Percentiles rank a stretch among this genome's conserved stretches.
phyloP scores from a whole-genome alignment of 2,113 vertebrate genomes.

The Nymphicus hollandicus region DNA sequence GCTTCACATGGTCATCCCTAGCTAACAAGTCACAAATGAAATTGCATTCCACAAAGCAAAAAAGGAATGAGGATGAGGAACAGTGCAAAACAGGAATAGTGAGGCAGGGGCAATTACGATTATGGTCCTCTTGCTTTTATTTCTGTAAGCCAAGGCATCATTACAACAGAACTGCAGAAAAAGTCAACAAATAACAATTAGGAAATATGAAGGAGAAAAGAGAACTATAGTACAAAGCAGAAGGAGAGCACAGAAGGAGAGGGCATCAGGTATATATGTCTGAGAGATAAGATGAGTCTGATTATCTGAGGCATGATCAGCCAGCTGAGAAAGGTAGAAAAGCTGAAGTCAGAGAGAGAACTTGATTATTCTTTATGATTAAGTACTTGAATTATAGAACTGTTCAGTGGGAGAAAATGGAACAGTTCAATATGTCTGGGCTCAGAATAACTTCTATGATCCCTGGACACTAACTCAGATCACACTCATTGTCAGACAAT shows the following conservation, averaged over 20 bases:
- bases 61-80: not conserved
- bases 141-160: not conserved
- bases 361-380: constrained; percentile 54
- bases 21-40: not conserved
- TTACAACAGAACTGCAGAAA: not conserved
- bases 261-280: not conserved
- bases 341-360: not conserved
- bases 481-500: constrained; percentile 40
- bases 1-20: not conserved
- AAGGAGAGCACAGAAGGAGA: not conserved
- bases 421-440: constrained; percentile 15
- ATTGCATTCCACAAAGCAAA: not conserved
- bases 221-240: not conserved
- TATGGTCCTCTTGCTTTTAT: not conserved
- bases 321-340: not conserved
- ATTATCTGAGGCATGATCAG: not conserved
- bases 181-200: not conserved
- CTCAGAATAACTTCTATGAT: constrained; percentile 43
- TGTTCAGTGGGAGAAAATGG: constrained; percentile 40
- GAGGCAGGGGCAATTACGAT: not conserved
- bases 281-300: not conserved
- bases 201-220: not conserved
- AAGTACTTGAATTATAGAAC: constrained; percentile 54
- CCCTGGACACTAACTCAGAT: constrained; percentile 30
- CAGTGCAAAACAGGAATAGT: not conserved